These are phyloP conservation scores for Noctua comes DNA, from an alignment of 2,888 invertebrate genomes.

Conservation along the genomic window DNA sequence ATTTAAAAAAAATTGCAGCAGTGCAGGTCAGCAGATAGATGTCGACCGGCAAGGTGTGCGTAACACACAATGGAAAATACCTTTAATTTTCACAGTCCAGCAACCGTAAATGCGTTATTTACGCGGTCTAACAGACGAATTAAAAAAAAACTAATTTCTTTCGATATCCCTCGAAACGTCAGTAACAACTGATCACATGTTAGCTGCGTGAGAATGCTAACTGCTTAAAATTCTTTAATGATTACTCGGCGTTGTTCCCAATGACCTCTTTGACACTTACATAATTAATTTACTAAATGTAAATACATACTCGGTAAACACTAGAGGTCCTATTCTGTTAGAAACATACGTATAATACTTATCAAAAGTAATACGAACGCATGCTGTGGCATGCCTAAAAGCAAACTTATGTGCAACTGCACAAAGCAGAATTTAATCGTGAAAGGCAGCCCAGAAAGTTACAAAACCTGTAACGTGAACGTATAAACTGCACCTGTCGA, in stretches of 20 bases:
- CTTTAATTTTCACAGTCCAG: not conserved
- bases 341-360: not conserved
- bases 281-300: slow-evolving; percentile 77
- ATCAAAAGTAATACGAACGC: not conserved
- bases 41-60: not conserved
- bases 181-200: slow-evolving; percentile 41
- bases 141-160: not conserved
- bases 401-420: slow-evolving; percentile 12
- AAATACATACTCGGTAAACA: slow-evolving; percentile 36
- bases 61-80: not conserved
- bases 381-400: slow-evolving; percentile 1
- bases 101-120: not conserved
- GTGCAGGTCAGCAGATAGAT: not conserved
- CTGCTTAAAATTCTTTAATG: slow-evolving; percentile 63
- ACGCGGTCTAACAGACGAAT: not conserved
- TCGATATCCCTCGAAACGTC: not conserved
- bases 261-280: slow-evolving; percentile 84
- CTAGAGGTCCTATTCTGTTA: slow-evolving; percentile 18
- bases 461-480: slow-evolving; percentile 62
- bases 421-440: slow-evolving; percentile 21
- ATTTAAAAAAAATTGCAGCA: too few species aligned
- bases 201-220: slow-evolving; percentile 55
- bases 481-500: slow-evolving; percentile 77
- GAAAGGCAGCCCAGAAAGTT: slow-evolving; percentile 29
- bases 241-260: slow-evolving; percentile 80